Conservation (phyloP, 2,888 invertebrate species). For the Kryphioiulus occultus region DNA sequence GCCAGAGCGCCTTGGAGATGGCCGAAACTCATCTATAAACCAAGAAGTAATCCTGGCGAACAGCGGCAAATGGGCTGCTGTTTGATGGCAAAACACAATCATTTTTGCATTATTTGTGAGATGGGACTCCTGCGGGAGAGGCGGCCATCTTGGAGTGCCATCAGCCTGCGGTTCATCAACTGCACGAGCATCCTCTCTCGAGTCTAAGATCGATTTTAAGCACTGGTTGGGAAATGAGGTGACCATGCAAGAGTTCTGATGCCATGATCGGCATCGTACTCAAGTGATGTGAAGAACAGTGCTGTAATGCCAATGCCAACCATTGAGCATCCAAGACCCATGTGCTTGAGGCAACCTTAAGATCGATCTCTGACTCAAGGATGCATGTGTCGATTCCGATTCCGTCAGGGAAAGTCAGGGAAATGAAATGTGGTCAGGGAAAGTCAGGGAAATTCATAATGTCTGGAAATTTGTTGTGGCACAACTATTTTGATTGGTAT, state of each 20-base stretch:
- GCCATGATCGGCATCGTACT: too few relatives aligned
- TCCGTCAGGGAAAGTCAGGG: too few relatives aligned
- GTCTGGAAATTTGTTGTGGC: too few relatives aligned
- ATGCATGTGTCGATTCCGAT: too few relatives aligned
- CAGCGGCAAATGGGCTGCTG: not conserved
- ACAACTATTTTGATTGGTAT: too few relatives aligned
- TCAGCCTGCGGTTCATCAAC: not conserved
- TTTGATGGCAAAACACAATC: slow-evolving; percentile 29
- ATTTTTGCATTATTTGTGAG: slow-evolving; percentile 31
- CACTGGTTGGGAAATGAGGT: not conserved
- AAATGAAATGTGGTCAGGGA: too few relatives aligned
- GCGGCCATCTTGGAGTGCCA: slow-evolving; percentile 1
- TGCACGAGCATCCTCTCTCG: not conserved
- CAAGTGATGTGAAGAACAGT: too few relatives aligned
- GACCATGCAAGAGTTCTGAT: not conserved
- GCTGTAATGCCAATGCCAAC: too few relatives aligned
- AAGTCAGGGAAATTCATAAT: too few relatives aligned
- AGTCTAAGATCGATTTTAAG: not conserved
- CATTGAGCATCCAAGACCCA: too few relatives aligned
- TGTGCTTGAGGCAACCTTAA: too few relatives aligned
- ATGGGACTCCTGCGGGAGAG: not conserved
- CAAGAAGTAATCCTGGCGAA: not conserved
- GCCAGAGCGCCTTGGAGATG: slow-evolving; percentile 23
- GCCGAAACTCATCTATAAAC: slow-evolving; percentile 24
- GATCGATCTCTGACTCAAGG: too few relatives aligned